Evolutionary conservation across 2,888 invertebrate genomes (phyloP), one percentile per base, ranked within the genome.

Genomic region (Blastobasis lacticolella): DNA sequence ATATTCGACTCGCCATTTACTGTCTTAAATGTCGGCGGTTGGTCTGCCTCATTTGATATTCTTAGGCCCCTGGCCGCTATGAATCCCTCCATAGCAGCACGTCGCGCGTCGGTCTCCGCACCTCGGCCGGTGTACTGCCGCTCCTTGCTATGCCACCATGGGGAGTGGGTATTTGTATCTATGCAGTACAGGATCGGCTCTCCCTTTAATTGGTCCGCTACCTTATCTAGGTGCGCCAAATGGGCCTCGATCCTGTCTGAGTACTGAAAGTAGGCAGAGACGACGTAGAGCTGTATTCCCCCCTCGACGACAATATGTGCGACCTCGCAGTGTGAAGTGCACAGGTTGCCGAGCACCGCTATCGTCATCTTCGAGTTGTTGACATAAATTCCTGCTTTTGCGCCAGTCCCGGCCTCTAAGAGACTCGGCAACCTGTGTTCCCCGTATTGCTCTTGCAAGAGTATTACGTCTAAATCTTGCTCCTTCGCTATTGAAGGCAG

Each of bases 91-190:
- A 23, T 23, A 23, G 23, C 23, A 3, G 23, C 23, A 1, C 23
- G 23, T 3, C 23, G 23, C 8, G 41, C 41, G 8, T 41, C 7
- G 7, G 9, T 7, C 8, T 9, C 41, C 4, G 7, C 41, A 4
- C 8, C 7, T 41, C 41, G 51, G 46, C 64, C 0, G 37, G 37
- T 0, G 50, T 52, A 10, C 52, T 49, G 46, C 37, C 49, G 6
- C 5, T 52, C 46, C 1, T 5, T 46, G 44, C 49, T 45, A 43
- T 51, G 50, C 55, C 59, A 59, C 49, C 54, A 7, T 1, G 59
- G 59, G 0, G 57, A 59, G 49, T 57, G 54, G 0, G 57, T 49
- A 36, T 59, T 59, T 9, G 37, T 37, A 49, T 59, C 57, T 3
- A 56, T 37, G 1, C 51, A 52, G 23, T 23, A 23, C 23, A 23